Conservation (phyloP, 2,888 invertebrate species). For the Pristionchus entomophagus region DNA sequence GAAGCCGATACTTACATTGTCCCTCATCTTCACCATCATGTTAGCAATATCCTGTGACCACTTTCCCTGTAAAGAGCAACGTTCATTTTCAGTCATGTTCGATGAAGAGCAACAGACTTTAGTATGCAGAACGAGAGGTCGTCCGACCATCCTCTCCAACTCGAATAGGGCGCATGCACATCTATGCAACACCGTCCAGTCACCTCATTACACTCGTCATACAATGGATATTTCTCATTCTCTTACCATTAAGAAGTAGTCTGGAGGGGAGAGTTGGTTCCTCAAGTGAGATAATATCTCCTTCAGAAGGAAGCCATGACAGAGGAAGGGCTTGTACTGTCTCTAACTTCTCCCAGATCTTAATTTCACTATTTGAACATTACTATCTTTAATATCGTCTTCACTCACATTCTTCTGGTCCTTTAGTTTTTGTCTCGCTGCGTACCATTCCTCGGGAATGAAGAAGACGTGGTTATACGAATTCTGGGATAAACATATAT, state of each 20-base stretch:
- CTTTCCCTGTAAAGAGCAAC: conserved; percentile 52
- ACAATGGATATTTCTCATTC: no score
- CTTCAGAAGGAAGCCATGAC: conserved; percentile 63
- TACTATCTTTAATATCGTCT: no score
- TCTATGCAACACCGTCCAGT: conserved; percentile 48
- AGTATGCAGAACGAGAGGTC: conserved; percentile 3
- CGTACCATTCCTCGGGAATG: conserved; percentile 66
- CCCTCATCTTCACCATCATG: conserved; percentile 58
- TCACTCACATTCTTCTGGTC: conserved; percentile 22
- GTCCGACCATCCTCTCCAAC: conserved; percentile 40
- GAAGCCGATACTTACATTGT: conserved; percentile 45
- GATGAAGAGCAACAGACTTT: neutral
- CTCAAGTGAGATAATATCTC: conserved; percentile 60
- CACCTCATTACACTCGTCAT: no score
- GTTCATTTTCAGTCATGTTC: neutral
- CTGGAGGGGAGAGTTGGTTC: conserved; percentile 59
- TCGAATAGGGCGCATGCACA: conserved; percentile 44
- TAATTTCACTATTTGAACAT: no score
- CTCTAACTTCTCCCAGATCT: conserved; percentile 58
- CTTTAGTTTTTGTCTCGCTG: conserved; percentile 59
- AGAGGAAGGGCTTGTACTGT: conserved; percentile 60
- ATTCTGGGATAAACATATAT: conserved; percentile 56
- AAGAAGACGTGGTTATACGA: conserved; percentile 62
- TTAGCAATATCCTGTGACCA: conserved; percentile 61
- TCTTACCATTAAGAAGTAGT: conserved; percentile 44